These are phyloP conservation scores for Heptranchias perlo DNA, from an alignment of 2,113 vertebrate genomes.

Conservation along the genomic window DNA sequence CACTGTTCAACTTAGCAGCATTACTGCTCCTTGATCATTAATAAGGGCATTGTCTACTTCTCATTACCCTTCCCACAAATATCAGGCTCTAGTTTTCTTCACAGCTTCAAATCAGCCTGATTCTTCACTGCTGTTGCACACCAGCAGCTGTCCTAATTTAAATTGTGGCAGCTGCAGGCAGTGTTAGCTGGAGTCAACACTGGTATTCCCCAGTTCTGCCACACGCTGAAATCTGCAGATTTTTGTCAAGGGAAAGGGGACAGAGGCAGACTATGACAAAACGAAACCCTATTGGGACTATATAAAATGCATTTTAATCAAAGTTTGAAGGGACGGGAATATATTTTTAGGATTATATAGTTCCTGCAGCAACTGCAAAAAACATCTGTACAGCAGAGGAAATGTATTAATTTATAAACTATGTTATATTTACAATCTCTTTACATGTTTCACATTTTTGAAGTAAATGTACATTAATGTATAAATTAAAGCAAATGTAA, in stretches of 20 bases:
- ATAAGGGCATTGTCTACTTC: background rate
- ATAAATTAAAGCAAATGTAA: background rate
- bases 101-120: background rate
- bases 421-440: background rate
- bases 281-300: background rate
- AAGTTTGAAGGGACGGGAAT: background rate
- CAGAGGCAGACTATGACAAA: background rate
- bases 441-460: background rate
- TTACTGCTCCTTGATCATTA: background rate
- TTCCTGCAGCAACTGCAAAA: background rate
- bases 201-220: background rate
- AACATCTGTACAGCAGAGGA: background rate
- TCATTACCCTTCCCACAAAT: background rate
- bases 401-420: background rate
- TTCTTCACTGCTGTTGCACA: background rate
- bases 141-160: background rate
- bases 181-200: background rate
- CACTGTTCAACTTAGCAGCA: background rate
- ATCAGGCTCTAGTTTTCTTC: background rate
- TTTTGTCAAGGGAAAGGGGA: background rate
- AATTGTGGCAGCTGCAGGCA: background rate
- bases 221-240: background rate
- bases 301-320: background rate
- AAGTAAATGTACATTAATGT: background rate
- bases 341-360: background rate